Evolutionary conservation across 2,797 vertebrate genomes (phyloP).

Genomic region (Petrocephalus sullivani): DNA sequence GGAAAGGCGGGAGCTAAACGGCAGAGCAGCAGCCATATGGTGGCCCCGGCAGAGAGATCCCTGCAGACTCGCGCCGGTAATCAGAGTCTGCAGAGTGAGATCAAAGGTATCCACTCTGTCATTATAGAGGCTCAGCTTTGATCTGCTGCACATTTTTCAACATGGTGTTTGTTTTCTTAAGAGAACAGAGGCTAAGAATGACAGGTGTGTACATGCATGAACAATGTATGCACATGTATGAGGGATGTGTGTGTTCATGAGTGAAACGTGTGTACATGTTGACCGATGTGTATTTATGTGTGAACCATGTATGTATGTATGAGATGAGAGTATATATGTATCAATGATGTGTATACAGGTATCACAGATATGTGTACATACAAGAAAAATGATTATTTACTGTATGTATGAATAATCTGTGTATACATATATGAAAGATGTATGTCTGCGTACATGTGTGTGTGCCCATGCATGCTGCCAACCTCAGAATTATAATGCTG

Average conservation of each 20-base stretch:
- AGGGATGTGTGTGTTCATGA: not conserved
- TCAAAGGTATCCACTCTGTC: conserved; percentile 11
- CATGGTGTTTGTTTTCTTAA: not conserved
- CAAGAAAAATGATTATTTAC: too few relatives aligned
- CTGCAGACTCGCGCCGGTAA: not conserved
- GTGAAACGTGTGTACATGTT: not conserved
- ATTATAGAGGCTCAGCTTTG: not conserved
- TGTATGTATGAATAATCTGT: too few relatives aligned
- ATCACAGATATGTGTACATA: not conserved
- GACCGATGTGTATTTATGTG: not conserved
- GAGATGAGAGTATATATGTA: not conserved
- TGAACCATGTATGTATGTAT: not conserved
- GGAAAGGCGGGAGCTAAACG: not conserved
- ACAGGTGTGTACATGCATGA: not conserved
- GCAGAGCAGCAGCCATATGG: not conserved
- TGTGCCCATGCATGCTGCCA: not conserved
- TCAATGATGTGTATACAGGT: not conserved
- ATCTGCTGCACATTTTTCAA: conserved; percentile 1
- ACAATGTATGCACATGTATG: not conserved
- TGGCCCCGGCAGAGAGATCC: not conserved
- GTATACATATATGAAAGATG: not conserved
- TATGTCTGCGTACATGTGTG: not conserved
- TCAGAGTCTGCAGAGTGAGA: not conserved
- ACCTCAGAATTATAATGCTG: not conserved
- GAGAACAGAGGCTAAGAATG: not conserved